Evolutionary conservation across 1,140 invertebrate species (phyloP).

Genomic region (Anastatus disparis): DNA sequence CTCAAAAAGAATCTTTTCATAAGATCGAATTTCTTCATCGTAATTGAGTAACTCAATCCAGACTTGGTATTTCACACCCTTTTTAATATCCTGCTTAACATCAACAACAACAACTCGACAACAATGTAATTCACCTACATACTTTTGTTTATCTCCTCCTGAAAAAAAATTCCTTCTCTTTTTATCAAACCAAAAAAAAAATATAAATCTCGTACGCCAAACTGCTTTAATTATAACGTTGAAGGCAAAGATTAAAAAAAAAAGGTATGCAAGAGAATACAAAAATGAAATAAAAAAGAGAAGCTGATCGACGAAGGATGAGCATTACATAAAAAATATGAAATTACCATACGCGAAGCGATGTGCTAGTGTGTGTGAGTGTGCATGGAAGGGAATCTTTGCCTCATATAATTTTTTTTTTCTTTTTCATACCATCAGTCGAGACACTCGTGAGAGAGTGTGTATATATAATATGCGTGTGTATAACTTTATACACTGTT

Average conservation of each 20-base stretch:
- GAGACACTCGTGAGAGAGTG: slow-evolving; percentile 28
- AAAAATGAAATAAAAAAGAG: no score
- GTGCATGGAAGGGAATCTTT: not conserved
- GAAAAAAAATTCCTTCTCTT: no score
- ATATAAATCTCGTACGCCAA: no score
- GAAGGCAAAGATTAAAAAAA: not conserved
- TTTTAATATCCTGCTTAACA: not conserved
- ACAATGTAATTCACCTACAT: no score
- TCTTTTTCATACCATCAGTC: not conserved
- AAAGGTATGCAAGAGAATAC: no score
- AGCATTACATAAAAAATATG: slow-evolving; percentile 5
- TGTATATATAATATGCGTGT: no score
- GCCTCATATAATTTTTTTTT: not conserved
- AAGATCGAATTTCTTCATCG: not conserved
- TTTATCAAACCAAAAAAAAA: no score
- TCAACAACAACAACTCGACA: not conserved
- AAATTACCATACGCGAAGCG: slow-evolving; percentile 4
- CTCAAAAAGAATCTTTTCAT: no score
- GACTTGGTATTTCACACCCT: not conserved
- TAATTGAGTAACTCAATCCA: not conserved
- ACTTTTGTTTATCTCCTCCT: no score
- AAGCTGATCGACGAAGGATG: not conserved
- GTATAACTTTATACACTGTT: no score
- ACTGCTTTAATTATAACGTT: no score
- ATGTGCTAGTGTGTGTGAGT: not conserved